A percentile compares a stretch with the other conserved stretches of the same genome.
phyloP scores from a whole-genome alignment of 2,113 vertebrate genomes.

The Paralichthys olivaceus region DNA sequence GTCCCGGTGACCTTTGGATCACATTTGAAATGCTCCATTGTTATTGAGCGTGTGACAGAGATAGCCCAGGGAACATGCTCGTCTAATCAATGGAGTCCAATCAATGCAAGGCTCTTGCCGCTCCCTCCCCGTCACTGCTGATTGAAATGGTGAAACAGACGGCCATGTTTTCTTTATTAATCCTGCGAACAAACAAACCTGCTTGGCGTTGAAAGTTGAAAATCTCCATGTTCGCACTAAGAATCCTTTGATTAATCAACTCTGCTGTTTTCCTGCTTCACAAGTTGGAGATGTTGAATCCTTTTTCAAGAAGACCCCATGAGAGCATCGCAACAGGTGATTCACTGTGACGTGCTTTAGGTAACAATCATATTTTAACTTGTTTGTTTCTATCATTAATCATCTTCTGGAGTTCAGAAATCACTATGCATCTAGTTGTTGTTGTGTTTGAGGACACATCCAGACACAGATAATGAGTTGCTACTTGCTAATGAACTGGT shows the following conservation, averaged over 20 bases:
- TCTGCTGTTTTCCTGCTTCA: no score
- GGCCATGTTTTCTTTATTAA: not conserved
- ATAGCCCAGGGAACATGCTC: conserved; percentile 26
- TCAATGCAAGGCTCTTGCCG: conserved; percentile 2
- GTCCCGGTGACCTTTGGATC: conserved; percentile 45
- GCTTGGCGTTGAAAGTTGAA: no score
- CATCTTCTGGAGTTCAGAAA: not conserved
- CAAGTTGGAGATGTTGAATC: no score
- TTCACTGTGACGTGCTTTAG: no score
- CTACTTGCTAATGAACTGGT: conserved; percentile 12
- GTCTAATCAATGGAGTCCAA: not conserved
- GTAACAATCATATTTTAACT: no score
- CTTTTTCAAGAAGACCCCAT: no score
- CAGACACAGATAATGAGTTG: conserved; percentile 8
- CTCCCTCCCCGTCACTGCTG: conserved; percentile 2
- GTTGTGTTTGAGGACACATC: conserved; percentile 12
- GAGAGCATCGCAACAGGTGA: not conserved
- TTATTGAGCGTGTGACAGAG: conserved; percentile 63
- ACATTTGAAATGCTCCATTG: conserved; percentile 40
- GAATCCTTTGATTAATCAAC: no score
- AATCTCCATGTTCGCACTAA: no score
- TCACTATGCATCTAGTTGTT: not conserved
- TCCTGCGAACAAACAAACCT: not conserved
- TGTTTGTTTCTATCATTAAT: not conserved
- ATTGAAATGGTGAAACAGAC: conserved; percentile 16